Evolutionary conservation across 2,113 vertebrate genomes (phyloP).

Genomic region (Athene noctua): DNA sequence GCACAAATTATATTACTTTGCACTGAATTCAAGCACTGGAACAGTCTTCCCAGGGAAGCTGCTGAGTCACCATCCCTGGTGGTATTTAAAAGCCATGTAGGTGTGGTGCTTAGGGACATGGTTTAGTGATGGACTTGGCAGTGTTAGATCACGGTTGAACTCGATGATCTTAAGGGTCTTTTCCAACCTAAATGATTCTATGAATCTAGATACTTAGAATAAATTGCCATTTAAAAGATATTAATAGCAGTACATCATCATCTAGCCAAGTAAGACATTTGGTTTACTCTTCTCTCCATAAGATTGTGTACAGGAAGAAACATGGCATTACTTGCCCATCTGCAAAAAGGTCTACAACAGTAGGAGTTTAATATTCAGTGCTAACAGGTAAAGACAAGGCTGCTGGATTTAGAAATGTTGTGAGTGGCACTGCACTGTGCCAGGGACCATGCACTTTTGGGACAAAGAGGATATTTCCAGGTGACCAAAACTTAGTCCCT

Average conservation of each 20-base stretch:
- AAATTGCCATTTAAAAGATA: neutral
- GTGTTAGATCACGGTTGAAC: neutral
- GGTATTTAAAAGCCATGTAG: neutral
- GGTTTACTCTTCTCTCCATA: neutral
- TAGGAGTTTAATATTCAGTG: neutral
- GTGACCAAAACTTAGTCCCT: neutral
- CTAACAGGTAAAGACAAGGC: neutral
- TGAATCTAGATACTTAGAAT: neutral
- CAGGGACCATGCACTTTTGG: neutral
- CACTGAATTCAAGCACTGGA: neutral
- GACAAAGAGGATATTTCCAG: neutral
- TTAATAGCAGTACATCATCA: neutral
- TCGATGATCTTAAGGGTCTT: neutral
- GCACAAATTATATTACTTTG: too few relatives aligned
- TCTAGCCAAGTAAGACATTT: neutral
- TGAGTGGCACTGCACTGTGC: neutral
- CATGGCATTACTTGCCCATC: neutral
- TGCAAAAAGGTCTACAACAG: neutral
- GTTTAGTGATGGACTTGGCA: neutral
- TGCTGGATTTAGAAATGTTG: neutral
- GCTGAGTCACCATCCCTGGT: neutral
- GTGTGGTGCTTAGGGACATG: rapidly evolving
- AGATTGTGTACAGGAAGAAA: neutral
- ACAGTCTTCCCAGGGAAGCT: neutral
- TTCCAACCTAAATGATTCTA: neutral